These are phyloP conservation scores for Hydraecia micacea DNA, from an alignment of 2,888 invertebrate species.

Conservation along the genomic window DNA sequence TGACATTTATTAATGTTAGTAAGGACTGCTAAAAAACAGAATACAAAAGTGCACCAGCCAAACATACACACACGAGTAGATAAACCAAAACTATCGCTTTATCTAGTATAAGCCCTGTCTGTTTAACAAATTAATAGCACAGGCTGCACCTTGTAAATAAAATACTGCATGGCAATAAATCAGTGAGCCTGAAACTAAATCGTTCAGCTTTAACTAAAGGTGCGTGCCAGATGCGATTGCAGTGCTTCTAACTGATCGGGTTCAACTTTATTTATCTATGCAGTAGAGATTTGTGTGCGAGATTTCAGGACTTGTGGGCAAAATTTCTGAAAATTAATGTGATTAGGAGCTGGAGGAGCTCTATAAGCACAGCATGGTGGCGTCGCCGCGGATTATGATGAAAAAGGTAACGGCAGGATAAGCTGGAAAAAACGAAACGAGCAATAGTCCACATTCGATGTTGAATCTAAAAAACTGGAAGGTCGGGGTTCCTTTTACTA, in stretches of 20 bases:
- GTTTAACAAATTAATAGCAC: slow-evolving; percentile 24
- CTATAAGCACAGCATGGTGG: neutral
- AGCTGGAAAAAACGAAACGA: neutral
- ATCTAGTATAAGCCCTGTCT: neutral
- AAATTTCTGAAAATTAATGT: neutral
- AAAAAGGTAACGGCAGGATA: neutral
- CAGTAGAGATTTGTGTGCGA: neutral
- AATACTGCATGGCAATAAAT: slow-evolving; percentile 26
- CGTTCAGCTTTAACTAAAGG: slow-evolving; percentile 11
- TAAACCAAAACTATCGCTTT: slow-evolving; percentile 8
- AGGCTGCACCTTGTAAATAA: slow-evolving; percentile 37
- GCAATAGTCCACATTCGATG: neutral
- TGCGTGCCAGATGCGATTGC: slow-evolving; percentile 26
- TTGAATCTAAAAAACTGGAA: neutral
- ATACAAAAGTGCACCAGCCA: neutral
- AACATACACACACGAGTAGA: neutral
- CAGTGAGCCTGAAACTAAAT: slow-evolving; percentile 19
- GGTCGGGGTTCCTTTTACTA: neutral
- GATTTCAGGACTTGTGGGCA: neutral
- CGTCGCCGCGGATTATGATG: neutral
- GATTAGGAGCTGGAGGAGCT: neutral
- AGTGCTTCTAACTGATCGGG: slow-evolving; percentile 7
- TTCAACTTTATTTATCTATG: slow-evolving; percentile 4
- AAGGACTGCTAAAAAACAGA: neutral
- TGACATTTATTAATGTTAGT: neutral